Evolutionary conservation across 2,888 invertebrate genomes (phyloP), one percentile per base, ranked within the genome.

Genomic region (Nemotelus pantherinus): DNA sequence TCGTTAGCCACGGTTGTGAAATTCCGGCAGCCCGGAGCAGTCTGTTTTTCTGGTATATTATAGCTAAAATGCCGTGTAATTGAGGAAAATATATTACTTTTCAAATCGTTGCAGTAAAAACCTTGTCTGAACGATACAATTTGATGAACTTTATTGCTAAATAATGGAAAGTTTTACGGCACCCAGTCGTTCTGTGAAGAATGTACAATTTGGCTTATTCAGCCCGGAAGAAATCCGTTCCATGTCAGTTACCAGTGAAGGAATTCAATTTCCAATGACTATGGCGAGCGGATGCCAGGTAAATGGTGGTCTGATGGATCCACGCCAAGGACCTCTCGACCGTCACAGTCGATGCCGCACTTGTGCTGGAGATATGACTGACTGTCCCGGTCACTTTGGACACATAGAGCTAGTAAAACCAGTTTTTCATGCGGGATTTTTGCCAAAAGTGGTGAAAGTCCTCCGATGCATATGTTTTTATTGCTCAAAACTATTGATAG

Each of bases 311-410:
- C 92, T 99, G 80, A 99, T 99, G 99, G 99, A 99, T 87, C 99
- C 99, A 0, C 90, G 99, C 77, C 99, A 99, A 89, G 99, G 99
- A 83, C 98, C 97, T 78, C 95, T 98, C 60, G 99, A 99, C 86
- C 91, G 98, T 82, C 93, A 92, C 83, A 95, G 97, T 2, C 90
- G 97, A 79, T 98, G 98, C 84, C 96, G 96, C 86, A 98, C 98
- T 0, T 98, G 98, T 86, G 97, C 98, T 80, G 96, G 99, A 64
- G 98, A 97, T 85, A 96, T 98, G 95, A 95, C 96, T 0, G 98
- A 99, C 87, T 99, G 99, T 86, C 98, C 99, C 2, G 99, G 99
- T 2, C 99, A 99, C 88, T 99, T 99, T 89, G 99, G 98, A 3
- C 99, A 99, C 86, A 95, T 99, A 83, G 98, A 99, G 87, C 89